Percentiles rank a stretch among this genome's conserved stretches.
Evolutionary conservation across 2,888 invertebrate species (phyloP).

Genomic region (Hemicrepidius hirtus): DNA sequence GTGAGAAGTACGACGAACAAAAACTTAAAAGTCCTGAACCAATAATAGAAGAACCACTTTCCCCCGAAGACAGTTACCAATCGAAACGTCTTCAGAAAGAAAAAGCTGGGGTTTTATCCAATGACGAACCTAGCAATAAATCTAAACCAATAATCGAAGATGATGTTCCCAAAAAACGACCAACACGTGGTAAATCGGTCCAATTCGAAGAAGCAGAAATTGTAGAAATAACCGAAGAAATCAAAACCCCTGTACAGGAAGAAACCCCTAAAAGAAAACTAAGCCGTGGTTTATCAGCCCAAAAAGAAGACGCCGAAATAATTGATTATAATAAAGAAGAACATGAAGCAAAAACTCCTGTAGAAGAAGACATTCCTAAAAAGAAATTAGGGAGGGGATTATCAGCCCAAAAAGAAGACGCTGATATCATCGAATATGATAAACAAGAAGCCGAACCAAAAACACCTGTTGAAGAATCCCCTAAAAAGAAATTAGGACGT

Average conservation of each 20-base stretch:
- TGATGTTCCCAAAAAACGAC: slow-evolving; percentile 49
- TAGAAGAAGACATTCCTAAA: slow-evolving; percentile 41
- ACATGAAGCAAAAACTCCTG: slow-evolving; percentile 52
- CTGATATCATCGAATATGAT: slow-evolving; percentile 43
- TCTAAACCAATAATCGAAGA: slow-evolving; percentile 64
- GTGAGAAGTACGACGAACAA: slow-evolving; percentile 42
- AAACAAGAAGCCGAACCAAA: slow-evolving; percentile 35
- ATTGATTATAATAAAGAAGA: slow-evolving; percentile 56
- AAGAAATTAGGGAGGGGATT: slow-evolving; percentile 31
- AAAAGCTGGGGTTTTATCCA: slow-evolving; percentile 50
- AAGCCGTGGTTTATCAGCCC: slow-evolving; percentile 12
- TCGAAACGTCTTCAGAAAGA: slow-evolving; percentile 49
- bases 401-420: slow-evolving; percentile 48
- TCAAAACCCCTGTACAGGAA: slow-evolving; percentile 40
- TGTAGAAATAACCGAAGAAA: slow-evolving; percentile 57
- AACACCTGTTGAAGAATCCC: slow-evolving; percentile 40
- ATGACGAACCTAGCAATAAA: slow-evolving; percentile 35
- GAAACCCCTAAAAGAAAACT: slow-evolving; percentile 30
- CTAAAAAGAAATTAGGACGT: slow-evolving; percentile 5
- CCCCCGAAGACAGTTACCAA: slow-evolving; percentile 28
- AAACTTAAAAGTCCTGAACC: slow-evolving; percentile 43
- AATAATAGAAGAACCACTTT: slow-evolving; percentile 47
- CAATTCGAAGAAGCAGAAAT: slow-evolving; percentile 56
- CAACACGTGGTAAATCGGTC: slow-evolving; percentile 49
- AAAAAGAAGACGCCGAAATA: slow-evolving; percentile 54